These are phyloP conservation scores for Calameuta idolon DNA, from an alignment of 2,888 invertebrate species.

Conservation along the genomic window DNA sequence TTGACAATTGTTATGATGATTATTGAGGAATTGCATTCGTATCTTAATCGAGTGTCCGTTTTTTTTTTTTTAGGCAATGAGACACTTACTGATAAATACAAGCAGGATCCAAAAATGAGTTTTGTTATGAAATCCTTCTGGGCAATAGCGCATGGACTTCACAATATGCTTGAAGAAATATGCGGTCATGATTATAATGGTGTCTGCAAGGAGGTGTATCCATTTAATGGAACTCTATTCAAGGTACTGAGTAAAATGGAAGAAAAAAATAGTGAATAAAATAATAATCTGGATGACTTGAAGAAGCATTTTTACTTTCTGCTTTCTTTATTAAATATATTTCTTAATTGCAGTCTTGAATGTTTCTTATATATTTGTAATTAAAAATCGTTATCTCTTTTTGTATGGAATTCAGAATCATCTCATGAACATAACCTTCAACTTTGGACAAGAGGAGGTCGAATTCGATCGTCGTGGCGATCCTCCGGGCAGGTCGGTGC, in stretches of 20 bases:
- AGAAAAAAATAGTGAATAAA: neutral
- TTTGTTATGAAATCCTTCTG: constrained; percentile 84
- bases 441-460: constrained; percentile 74
- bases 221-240: constrained; percentile 79
- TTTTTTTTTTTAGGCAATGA: constrained; percentile 70
- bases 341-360: neutral
- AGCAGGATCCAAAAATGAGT: constrained; percentile 82
- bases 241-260: constrained; percentile 63
- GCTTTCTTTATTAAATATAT: neutral
- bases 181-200: constrained; percentile 71
- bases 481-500: constrained; percentile 79
- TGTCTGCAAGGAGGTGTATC: constrained; percentile 75
- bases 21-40: neutral
- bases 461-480: constrained; percentile 82
- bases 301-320: neutral
- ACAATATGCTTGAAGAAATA: constrained; percentile 76
- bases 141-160: constrained; percentile 80
- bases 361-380: neutral
- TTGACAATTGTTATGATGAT: neutral
- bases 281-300: neutral
- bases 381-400: neutral
- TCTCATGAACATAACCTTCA: constrained; percentile 78
- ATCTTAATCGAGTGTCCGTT: neutral
- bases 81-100: constrained; percentile 70
- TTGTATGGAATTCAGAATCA: constrained; percentile 69